Evolutionary conservation across 2,888 invertebrate genomes (phyloP), one percentile per base, ranked within the genome.

Genomic region (Ochropacha duplaris): DNA sequence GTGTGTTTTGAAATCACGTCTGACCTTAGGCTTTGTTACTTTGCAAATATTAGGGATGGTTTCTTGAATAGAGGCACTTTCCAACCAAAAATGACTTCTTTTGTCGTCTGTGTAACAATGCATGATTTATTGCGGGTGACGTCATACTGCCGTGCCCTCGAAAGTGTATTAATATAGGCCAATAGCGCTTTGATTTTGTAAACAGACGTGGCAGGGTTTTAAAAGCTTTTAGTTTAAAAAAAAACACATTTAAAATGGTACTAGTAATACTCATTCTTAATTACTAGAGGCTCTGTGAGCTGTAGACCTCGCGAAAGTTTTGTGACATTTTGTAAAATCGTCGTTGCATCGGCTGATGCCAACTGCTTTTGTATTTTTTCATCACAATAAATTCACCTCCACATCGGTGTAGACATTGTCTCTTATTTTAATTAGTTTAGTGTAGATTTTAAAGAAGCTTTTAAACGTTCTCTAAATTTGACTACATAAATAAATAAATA

Each of bases 51-150:
- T 79, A 77, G 72, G 74, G 54, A 55, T 68, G 64, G 67, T 66
- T 69, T 66, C 72, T 74, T 83, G 70, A 84, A 86, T 79, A 52
- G 71, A 76, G 78, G 76, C 84, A 87, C 87, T 89, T 86, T 87
- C 79, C 80, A 79, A 69, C 81, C 79, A 84, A 88, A 90, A 88
- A 85, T 88, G 88, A 87, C 89, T 89, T 89, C 90, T 88, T 85
- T 91, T 91, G 91, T 90, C 71, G 77, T 61, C 66, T 56, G 65
- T 56, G 65, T 81, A 86, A 91, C 90, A 90, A 91, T 87, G 80
- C 84, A 84, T 89, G 90, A 91, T 90, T 90, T 87, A 88, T 83
- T 76, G 75, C 71, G 62, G 70, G 69, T 57, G 61, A 59, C 77
- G 68, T 65, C 70, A 68, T 74, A 65, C 54, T 66, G 62, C 65